A percentile compares a stretch with the other conserved stretches of the same genome.
These are phyloP conservation scores for Aphaenogaster rudis DNA, from an alignment of 1,140 invertebrate species.

Conservation along the genomic window DNA sequence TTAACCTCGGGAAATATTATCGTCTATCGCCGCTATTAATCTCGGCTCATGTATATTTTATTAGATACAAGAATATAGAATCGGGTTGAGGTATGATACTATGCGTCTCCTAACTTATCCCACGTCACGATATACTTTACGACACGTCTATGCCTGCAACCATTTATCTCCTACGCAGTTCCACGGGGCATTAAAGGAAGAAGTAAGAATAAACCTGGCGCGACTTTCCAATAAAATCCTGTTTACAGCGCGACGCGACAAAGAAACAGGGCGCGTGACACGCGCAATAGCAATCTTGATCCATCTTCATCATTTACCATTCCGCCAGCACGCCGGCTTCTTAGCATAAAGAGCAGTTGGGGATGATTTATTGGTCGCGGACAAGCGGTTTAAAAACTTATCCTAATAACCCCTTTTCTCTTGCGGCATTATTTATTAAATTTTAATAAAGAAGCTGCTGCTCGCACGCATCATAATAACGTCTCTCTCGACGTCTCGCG, in stretches of 20 bases:
- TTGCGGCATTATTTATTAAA: slow-evolving; percentile 57
- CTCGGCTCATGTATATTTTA: slow-evolving; percentile 33
- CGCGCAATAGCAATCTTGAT: slow-evolving; percentile 63
- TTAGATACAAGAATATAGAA: slow-evolving; percentile 45
- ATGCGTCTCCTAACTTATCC: slow-evolving; percentile 46
- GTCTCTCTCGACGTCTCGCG: slow-evolving; percentile 3
- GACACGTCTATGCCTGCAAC: slow-evolving; percentile 45
- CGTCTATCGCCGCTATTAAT: slow-evolving; percentile 38
- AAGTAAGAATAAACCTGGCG: slow-evolving; percentile 60
- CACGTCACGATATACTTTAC: slow-evolving; percentile 49
- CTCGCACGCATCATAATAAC: slow-evolving; percentile 40
- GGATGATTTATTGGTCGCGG: slow-evolving; percentile 56
- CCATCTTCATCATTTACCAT: slow-evolving; percentile 63
- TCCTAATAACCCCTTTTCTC: neutral
- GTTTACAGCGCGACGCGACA: slow-evolving; percentile 53
- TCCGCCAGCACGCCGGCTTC: slow-evolving; percentile 28
- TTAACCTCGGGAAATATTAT: slow-evolving; percentile 24
- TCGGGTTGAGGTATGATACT: slow-evolving; percentile 50
- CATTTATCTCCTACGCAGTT: slow-evolving; percentile 53
- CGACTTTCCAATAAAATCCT: slow-evolving; percentile 63
- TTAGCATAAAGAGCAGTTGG: slow-evolving; percentile 41
- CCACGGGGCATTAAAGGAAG: slow-evolving; percentile 36
- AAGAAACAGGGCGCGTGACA: slow-evolving; percentile 39
- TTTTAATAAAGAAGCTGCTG: slow-evolving; percentile 50
- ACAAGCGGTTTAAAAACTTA: slow-evolving; percentile 54